A percentile compares a stretch with the other conserved stretches of the same genome.
These are phyloP conservation scores for Bostrychus sinensis DNA, from an alignment of 2,113 vertebrate species.

Conservation along the genomic window DNA sequence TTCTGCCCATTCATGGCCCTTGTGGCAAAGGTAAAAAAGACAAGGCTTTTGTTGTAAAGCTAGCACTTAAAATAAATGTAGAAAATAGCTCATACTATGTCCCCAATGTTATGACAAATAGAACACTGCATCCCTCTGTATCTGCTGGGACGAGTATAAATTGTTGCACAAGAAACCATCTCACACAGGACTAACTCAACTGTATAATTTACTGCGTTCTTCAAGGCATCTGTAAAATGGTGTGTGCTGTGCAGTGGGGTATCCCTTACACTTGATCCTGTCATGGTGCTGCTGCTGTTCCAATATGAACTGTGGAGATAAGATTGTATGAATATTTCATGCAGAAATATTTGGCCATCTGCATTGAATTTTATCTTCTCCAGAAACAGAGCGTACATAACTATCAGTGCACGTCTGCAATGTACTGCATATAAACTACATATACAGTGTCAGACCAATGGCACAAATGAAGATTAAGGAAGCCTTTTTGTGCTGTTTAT, in stretches of 20 bases:
- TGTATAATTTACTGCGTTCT: conserved; percentile 6
- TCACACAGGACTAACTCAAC: neutral
- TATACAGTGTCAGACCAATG: neutral
- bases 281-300: neutral
- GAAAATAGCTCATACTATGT: neutral
- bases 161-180: neutral
- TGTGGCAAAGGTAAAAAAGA: too few relatives aligned
- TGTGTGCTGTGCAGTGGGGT: neutral
- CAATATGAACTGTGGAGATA: neutral
- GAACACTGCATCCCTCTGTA: neutral
- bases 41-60: neutral
- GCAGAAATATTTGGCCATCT: conserved; percentile 5
- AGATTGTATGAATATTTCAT: conserved; percentile 6
- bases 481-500: neutral
- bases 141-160: neutral
- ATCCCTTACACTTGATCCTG: neutral
- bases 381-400: neutral
- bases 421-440: neutral
- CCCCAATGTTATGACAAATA: neutral
- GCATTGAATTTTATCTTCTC: conserved; percentile 4
- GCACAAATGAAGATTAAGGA: neutral
- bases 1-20: too few relatives aligned
- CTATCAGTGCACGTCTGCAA: conserved; percentile 2
- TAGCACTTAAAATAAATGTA: neutral
- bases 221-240: neutral